phyloP scores from a whole-genome alignment of 2,797 vertebrate species.

The Scolopax rusticola region DNA sequence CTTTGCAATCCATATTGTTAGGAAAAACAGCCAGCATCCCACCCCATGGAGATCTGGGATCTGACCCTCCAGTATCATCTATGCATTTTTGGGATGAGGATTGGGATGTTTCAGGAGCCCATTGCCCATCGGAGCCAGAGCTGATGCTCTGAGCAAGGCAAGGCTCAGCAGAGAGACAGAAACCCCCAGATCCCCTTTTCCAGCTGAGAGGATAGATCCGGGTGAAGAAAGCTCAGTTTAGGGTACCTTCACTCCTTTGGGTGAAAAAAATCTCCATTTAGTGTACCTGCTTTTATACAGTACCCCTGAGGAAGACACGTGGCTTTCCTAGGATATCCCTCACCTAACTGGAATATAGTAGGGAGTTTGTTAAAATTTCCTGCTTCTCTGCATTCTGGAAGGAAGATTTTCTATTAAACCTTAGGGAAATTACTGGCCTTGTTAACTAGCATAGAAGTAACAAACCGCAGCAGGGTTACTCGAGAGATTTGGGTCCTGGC shows the following conservation, averaged over 20 bases:
- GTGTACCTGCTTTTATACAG: not conserved
- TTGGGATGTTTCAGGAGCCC: not conserved
- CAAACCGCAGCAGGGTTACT: conserved; percentile 52
- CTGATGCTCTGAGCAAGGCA: not conserved
- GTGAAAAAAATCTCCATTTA: not conserved
- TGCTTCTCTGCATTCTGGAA: not conserved
- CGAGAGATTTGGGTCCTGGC: conserved; percentile 28
- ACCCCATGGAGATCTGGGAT: not conserved
- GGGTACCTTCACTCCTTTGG: not conserved
- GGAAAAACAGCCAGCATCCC: not conserved
- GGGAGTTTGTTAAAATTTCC: not conserved
- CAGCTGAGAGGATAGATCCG: not conserved
- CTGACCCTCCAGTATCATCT: not conserved
- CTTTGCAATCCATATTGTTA: not conserved
- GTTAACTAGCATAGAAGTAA: conserved; percentile 43
- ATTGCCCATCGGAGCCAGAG: not conserved
- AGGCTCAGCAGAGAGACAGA: not conserved
- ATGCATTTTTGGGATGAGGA: not conserved
- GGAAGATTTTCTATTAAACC: conserved; percentile 58
- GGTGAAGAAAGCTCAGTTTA: not conserved
- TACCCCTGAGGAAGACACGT: not conserved
- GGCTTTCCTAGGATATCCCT: not conserved
- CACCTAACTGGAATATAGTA: not conserved
- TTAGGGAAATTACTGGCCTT: conserved; percentile 57
- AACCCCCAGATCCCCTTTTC: not conserved